Percentiles rank a stretch among this genome's conserved stretches.
phyloP scores from a whole-genome alignment of 2,888 invertebrate genomes.

The Crioceris asparagi region DNA sequence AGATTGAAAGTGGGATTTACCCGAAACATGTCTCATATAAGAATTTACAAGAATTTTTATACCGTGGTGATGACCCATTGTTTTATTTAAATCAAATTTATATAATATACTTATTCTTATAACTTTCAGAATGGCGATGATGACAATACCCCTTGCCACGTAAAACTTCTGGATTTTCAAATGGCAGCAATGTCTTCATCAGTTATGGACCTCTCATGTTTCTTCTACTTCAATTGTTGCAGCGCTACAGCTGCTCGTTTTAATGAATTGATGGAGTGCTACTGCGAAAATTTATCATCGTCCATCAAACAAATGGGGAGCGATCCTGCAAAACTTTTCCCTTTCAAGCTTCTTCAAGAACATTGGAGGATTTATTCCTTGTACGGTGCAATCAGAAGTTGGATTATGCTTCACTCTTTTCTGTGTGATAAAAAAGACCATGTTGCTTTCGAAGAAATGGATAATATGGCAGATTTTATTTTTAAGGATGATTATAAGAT shows the following conservation, averaged over 20 bases:
- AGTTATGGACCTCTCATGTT: constrained; percentile 7
- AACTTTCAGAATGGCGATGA: no score
- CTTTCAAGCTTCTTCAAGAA: constrained; percentile 4
- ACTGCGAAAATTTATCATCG: constrained; percentile 2
- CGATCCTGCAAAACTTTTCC: constrained; percentile 7
- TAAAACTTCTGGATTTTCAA: constrained; percentile 7
- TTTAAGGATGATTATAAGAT: no score
- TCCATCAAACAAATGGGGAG: constrained; percentile 6
- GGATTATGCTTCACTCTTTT: background rate
- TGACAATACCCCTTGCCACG: constrained; percentile 2
- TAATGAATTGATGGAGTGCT: constrained; percentile 2
- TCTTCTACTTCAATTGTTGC: constrained; percentile 5
- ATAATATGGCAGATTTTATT: no score
- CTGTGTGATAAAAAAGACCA: background rate
- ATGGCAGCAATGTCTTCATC: constrained; percentile 5
- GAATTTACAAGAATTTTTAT: no score
- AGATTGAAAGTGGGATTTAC: no score
- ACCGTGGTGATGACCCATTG: no score
- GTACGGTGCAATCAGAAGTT: background rate
- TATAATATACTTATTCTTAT: no score
- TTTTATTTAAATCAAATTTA: no score
- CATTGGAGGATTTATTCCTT: constrained; percentile 7
- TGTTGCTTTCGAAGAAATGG: background rate
- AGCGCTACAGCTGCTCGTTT: background rate
- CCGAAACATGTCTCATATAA: no score